phyloP scores from a whole-genome alignment of 2,888 invertebrate genomes.

The Rhogogaster chlorosoma region DNA sequence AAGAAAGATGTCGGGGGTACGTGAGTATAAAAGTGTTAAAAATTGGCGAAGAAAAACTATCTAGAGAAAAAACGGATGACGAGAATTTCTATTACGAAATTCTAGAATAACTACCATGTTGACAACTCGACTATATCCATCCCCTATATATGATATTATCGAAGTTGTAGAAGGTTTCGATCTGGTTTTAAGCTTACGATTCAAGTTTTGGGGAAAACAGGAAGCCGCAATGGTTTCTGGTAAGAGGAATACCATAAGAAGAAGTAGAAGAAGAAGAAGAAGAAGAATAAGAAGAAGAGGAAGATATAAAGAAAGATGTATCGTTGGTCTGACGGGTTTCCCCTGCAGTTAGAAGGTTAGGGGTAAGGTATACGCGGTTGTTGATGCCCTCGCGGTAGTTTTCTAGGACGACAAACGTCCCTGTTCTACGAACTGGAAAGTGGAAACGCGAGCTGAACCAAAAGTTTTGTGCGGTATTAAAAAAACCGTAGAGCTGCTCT shows the following conservation, averaged over 20 bases:
- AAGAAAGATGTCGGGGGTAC: too few species aligned
- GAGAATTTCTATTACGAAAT: neutral
- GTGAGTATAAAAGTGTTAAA: too few species aligned
- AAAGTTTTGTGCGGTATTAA: constrained; percentile 43
- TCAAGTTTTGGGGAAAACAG: constrained; percentile 39
- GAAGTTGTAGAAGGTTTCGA: neutral
- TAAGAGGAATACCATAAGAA: neutral
- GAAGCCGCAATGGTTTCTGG: constrained; percentile 10
- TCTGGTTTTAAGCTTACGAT: constrained; percentile 37
- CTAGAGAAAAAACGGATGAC: neutral
- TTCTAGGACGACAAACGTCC: constrained; percentile 32
- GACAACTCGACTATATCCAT: neutral
- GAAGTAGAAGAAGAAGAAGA: neutral
- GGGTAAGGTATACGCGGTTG: neutral
- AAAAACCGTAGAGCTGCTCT: neutral
- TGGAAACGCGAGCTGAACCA: constrained; percentile 22
- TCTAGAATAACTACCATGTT: constrained; percentile 7
- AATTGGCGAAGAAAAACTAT: neutral
- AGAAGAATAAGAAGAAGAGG: neutral
- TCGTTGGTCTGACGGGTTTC: constrained; percentile 30
- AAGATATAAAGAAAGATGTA: neutral
- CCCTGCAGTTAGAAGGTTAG: neutral
- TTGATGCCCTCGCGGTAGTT: constrained; percentile 32
- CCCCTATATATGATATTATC: neutral
- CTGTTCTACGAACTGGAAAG: constrained; percentile 37